Evolutionary conservation across 2,113 vertebrate species (phyloP).

Genomic region (Equus quagga): DNA sequence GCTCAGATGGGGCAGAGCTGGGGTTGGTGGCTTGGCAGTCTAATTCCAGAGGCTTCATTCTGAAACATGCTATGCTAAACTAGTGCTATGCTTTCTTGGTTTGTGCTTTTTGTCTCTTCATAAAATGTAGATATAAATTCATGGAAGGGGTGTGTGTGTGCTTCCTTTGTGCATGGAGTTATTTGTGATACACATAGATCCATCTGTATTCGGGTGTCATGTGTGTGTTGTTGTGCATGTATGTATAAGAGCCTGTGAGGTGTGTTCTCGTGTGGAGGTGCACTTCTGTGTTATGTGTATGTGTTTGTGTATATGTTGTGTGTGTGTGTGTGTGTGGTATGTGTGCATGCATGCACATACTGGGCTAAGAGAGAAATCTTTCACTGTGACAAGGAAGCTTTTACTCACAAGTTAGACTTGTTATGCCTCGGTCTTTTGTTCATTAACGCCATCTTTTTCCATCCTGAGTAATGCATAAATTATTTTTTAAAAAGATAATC

Average conservation of each 20-base stretch:
- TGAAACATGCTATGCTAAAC: neutral
- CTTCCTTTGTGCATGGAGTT: neutral
- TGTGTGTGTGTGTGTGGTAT: neutral
- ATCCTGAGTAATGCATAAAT: neutral
- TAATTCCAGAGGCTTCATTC: neutral
- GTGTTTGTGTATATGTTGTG: neutral
- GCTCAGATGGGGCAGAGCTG: neutral
- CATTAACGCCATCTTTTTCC: neutral
- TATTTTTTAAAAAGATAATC: constrained; percentile 41
- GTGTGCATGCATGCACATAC: neutral
- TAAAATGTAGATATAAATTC: neutral
- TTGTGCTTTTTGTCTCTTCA: neutral
- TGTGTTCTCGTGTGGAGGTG: neutral
- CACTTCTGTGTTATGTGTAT: neutral
- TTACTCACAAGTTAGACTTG: neutral
- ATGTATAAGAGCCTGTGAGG: neutral
- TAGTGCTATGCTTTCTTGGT: neutral
- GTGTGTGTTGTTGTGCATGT: neutral
- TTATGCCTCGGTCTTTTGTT: neutral
- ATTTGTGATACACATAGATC: neutral
- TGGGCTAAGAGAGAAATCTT: neutral
- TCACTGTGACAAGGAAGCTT: neutral
- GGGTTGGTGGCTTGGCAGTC: neutral
- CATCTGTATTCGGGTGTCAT: no score
- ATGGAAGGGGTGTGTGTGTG: neutral